Percentiles rank a stretch among this genome's conserved stretches.
phyloP scores from a whole-genome alignment of 2,113 vertebrate species.

The Ia io region DNA sequence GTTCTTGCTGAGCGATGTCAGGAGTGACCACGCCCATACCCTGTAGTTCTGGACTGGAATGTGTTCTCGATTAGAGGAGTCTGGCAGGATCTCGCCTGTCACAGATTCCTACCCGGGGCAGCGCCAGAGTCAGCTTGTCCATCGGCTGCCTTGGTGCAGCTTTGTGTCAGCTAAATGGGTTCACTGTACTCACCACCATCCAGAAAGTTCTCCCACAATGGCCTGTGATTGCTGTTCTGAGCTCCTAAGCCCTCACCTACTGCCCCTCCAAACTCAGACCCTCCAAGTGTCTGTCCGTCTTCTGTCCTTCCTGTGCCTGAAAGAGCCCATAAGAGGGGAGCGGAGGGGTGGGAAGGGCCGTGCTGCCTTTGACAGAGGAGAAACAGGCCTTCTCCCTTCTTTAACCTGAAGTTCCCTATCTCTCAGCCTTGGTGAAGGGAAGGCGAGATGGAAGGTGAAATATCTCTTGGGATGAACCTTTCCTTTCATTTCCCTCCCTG shows the following conservation, averaged over 20 bases:
- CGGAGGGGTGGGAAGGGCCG: neutral
- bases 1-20: neutral
- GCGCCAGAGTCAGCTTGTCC: neutral
- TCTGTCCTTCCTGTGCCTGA: neutral
- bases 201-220: neutral
- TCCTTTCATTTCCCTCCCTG: neutral
- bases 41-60: slow-evolving; percentile 13
- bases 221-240: neutral
- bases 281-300: neutral
- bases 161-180: neutral
- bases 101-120: neutral
- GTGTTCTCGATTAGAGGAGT: neutral
- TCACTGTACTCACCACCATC: too few species aligned
- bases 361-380: neutral
- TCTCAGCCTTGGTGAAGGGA: slow-evolving; percentile 41
- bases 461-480: slow-evolving; percentile 59
- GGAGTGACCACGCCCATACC: neutral
- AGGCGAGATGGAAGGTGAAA: slow-evolving; percentile 55
- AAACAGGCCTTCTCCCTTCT: neutral
- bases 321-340: neutral
- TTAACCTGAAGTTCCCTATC: neutral
- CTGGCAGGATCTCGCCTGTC: neutral
- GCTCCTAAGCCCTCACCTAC: neutral
- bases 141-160: neutral
- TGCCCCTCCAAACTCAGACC: neutral